Evolutionary conservation across 1,140 invertebrate species (phyloP).

Genomic region (Heliconius nattereri): DNA sequence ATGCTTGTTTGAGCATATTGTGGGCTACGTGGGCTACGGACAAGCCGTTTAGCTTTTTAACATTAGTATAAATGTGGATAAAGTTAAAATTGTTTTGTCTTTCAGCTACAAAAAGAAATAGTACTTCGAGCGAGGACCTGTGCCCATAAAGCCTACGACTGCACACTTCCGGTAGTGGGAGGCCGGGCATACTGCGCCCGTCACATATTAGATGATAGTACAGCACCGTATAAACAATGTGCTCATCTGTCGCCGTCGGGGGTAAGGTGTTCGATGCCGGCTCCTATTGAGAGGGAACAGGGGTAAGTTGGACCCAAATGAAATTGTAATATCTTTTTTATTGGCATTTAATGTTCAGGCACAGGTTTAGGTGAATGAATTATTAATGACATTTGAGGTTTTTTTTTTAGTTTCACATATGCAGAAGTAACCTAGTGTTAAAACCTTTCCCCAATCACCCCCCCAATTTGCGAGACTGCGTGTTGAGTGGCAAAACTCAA

Average conservation of each 20-base stretch:
- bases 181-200: slow-evolving; percentile 59
- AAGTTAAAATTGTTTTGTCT: not conserved
- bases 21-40: too few species aligned
- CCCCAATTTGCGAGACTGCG: too few species aligned
- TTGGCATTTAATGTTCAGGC: too few species aligned
- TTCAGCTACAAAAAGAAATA: slow-evolving; percentile 73
- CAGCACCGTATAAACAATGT: slow-evolving; percentile 73
- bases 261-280: slow-evolving; percentile 58
- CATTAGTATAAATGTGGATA: not conserved
- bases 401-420: too few species aligned
- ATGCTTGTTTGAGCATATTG: too few species aligned
- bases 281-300: slow-evolving; percentile 55
- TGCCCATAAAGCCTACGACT: slow-evolving; percentile 64
- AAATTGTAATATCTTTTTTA: slow-evolving; percentile 12
- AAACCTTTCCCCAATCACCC: too few species aligned
- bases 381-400: too few species aligned
- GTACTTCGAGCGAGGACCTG: slow-evolving; percentile 61
- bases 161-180: slow-evolving; percentile 57
- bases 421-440: too few species aligned
- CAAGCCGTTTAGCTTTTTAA: not conserved
- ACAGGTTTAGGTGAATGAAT: too few species aligned
- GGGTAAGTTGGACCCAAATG: slow-evolving; percentile 47
- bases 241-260: slow-evolving; percentile 49
- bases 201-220: slow-evolving; percentile 67
- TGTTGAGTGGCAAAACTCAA: too few species aligned